Evolutionary conservation across 1,140 invertebrate species (phyloP), one percentile per base, ranked within the genome.

Genomic region (Coptotermes formosanus): DNA sequence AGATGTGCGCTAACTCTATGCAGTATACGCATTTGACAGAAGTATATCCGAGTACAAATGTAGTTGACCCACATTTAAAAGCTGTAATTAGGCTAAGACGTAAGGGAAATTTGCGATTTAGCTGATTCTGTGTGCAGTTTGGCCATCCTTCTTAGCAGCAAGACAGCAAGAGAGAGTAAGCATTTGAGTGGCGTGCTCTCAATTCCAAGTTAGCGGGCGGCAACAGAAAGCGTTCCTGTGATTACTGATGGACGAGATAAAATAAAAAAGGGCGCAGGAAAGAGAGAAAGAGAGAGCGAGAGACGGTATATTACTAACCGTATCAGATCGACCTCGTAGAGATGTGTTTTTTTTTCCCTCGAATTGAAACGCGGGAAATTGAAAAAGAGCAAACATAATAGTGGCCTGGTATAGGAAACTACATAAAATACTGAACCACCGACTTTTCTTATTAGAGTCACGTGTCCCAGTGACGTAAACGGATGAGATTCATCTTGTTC

Each of bases 311-410:
- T 45, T 52, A 52, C 83, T 45, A 52, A 21, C 83, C 12, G 44
- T 84, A 84, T 87, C 86, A 87, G 88, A 89, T 88, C 89, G 88
- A 88, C 88, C 88, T 88, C 87, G 88, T 88, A 87, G 64, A 75
- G 64, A 52, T 52, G 83, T 84, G 48, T 52, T 84, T 84, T 84
- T 88, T 88, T 88, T 86, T 30, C n/a, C 9, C 64, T 75, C 85
- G 87, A 89, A 89, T 89, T 89, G 88, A 88, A 89, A 89, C 89
- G 88, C 86, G 86, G 87, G 89, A 89, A 89, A 89, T 89, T 89
- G 88, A 89, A 89, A 89, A 89, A 88, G 89, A 82, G 87, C 83
- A 84, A 84, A n/a, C 64, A 75, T 84, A 84, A 59, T 84, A 84
- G 83, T 16, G 48, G 83, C 25, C 4, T 59, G 45, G 83, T 84